These are phyloP conservation scores for Parotocinclus haroldoi DNA, from an alignment of 2,797 vertebrate genomes.

Conservation along the genomic window DNA sequence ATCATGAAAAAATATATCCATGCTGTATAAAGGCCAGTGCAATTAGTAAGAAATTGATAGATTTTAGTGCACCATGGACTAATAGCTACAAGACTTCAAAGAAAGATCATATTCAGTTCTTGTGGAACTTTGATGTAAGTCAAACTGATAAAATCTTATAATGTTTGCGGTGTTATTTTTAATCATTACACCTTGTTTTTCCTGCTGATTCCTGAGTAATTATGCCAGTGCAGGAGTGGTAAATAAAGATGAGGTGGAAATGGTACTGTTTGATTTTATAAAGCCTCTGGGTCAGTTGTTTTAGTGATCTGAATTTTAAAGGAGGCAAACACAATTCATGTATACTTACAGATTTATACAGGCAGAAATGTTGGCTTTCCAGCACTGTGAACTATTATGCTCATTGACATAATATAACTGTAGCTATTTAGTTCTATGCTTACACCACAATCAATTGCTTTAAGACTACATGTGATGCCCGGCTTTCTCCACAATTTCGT, in stretches of 20 bases:
- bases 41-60: conserved; percentile 19
- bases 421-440: no score
- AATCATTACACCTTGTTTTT: conserved; percentile 9
- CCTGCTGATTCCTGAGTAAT: neutral
- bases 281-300: neutral
- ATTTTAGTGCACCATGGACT: conserved; percentile 10
- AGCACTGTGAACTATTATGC: no score
- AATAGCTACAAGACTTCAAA: conserved; percentile 17
- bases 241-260: neutral
- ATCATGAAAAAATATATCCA: conserved; percentile 11
- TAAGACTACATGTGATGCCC: no score
- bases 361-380: no score
- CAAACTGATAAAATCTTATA: neutral
- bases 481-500: no score
- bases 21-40: conserved; percentile 8
- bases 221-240: neutral
- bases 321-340: neutral
- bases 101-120: neutral
- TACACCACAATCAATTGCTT: no score
- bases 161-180: conserved; percentile 8
- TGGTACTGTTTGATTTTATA: conserved; percentile 53
- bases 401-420: no score
- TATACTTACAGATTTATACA: no score
- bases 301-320: neutral
- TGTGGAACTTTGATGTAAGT: neutral